Base-by-base conservation (phyloP, 2,797 vertebrate genomes). In the Borostomias antarcticus region DNA sequence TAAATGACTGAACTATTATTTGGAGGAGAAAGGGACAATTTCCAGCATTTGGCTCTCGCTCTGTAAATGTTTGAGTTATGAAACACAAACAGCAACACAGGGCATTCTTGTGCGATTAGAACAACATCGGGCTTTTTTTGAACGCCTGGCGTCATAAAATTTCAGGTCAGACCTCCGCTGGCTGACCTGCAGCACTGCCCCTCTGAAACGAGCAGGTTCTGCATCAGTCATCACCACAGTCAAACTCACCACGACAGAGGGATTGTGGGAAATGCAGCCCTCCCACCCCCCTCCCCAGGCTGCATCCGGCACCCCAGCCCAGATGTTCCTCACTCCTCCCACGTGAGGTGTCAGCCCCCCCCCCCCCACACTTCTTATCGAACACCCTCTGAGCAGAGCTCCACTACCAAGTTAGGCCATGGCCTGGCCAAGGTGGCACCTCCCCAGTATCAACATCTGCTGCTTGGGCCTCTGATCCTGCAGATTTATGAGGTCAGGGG, bases 41-140 rank as follows among this genome's bases (percentile, higher is more conserved):
- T 64, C 7, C 17, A 62, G 70, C 72, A 32, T 64, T 68, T 51
- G 33, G 47, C 71, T 76, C 66, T 32, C 51, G n/a, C 71, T 83
- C 83, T 74, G 76, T 77, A 84, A 83, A 88, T 76, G 74, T 87
- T 90, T 85, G 74, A 86, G 79, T 79, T 77, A 66, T 68, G 66
- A 80, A 83, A 71, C 60, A 68, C 79, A 84, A 87, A 88, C 87
- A 89, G 78, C 79, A 54, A 35, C 66, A 82, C 78, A 74, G 64
- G 69, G 59, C 81, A 82, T 79, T 77, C 86, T 88, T 85, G 75
- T 23, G 64, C 71, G 72, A 78, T 72, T 78, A 70, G 69, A 70
- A 73, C 58, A 75, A 78, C 86, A 88, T 85, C 86, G 89, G 87
- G 76, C n/a, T n/a, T 75, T 91, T 85, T 87, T 81, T 85, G 85